Base-by-base conservation (phyloP, 2,797 vertebrate genomes). In the Chaenodraco wilsoni region DNA sequence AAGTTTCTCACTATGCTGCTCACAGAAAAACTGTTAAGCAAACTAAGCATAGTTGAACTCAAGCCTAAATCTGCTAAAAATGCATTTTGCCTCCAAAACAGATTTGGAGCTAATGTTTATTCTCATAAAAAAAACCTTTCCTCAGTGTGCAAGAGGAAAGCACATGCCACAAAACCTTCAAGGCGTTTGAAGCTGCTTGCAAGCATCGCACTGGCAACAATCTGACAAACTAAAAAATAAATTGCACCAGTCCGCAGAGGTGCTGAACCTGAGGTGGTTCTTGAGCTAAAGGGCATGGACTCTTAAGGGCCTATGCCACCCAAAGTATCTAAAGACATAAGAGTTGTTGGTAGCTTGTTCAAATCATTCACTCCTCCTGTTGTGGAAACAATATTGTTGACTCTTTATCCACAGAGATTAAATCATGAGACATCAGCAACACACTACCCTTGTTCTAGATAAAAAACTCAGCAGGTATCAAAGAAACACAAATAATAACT, bases 61-160 rank as follows among this genome's bases (percentile, higher is more conserved):
- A 63, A 80, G 79, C 71, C 72, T 82, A 66, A 82, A 84, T 37
- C 52, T 41, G 1, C 65, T 74, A 37, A 71, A 74, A 83, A 66
- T 70, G 73, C 51, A n/a, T 66, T 82, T 69, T 52, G 19, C 46
- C 71, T 88, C 71, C 79, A 86, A 84, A 88, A 83, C 57, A 85
- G 65, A 81, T 79, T 78, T 81, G 74, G 69, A 85, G 78, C 69
- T 69, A 72, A 61, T 82, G 76, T 82, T 87, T 82, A 83, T 67
- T 49, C 74, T 82, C 46, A 63, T 54, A 82, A 74, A 81, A 81
- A 51, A 68, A 51, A 66, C 61, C 21, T 73, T 80, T 77, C 58
- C 33, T 59, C 46, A 7, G 69, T 23, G 60, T 57, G 55, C 78
- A 71, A 61, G 19, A 69, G 55, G 52, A 78, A 63, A 79, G 45